phyloP scores from a whole-genome alignment of 2,888 invertebrate species.

The Pardosa pseudoannulata region DNA sequence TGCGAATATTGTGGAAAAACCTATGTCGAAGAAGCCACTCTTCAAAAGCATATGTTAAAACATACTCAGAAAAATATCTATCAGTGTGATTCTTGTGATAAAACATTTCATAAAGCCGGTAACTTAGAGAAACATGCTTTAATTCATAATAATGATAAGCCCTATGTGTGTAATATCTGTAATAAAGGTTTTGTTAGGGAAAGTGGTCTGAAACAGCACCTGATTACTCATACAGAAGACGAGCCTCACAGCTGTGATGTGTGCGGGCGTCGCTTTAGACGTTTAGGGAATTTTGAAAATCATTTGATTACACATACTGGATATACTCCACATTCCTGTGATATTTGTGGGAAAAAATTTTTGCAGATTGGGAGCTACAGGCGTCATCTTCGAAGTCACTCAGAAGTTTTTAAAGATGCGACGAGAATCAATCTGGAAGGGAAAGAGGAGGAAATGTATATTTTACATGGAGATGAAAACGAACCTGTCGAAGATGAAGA shows the following conservation, averaged over 20 bases:
- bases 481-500: slow-evolving; percentile 40
- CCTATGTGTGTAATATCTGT: slow-evolving; percentile 54
- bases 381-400: slow-evolving; percentile 52
- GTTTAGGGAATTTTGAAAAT: slow-evolving; percentile 67
- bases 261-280: slow-evolving; percentile 54
- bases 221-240: slow-evolving; percentile 57
- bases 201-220: slow-evolving; percentile 58
- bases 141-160: slow-evolving; percentile 48
- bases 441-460: slow-evolving; percentile 25
- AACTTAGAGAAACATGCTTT: slow-evolving; percentile 61
- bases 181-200: slow-evolving; percentile 62
- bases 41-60: slow-evolving; percentile 57
- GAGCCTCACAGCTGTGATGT: slow-evolving; percentile 66
- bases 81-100: slow-evolving; percentile 63
- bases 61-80: slow-evolving; percentile 54
- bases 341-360: slow-evolving; percentile 61
- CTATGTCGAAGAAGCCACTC: slow-evolving; percentile 47
- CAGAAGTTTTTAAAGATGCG: slow-evolving; percentile 41
- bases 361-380: slow-evolving; percentile 63
- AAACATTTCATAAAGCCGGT: slow-evolving; percentile 60
- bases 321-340: slow-evolving; percentile 61
- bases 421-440: slow-evolving; percentile 49
- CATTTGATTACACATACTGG: slow-evolving; percentile 68
- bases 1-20: slow-evolving; percentile 65
- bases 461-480: slow-evolving; percentile 43